Conservation (phyloP, 2,888 invertebrate species). For the Tetranychus truncatus region DNA sequence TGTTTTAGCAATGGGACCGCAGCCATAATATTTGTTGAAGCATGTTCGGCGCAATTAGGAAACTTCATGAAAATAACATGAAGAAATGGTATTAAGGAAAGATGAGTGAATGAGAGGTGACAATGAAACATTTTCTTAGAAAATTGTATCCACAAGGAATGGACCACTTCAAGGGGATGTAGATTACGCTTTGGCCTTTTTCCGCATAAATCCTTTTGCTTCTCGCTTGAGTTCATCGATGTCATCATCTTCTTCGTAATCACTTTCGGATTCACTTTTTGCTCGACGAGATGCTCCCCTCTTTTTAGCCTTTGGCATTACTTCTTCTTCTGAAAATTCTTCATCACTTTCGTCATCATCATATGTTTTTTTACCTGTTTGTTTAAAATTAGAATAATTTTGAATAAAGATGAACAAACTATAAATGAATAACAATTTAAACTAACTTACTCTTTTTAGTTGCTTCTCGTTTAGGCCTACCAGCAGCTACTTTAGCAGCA, state of each 20-base stretch:
- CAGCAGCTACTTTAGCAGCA: not conserved
- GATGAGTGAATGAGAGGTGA: not conserved
- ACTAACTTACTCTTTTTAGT: constrained; percentile 16
- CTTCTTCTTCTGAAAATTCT: constrained; percentile 17
- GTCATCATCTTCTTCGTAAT: constrained; percentile 26
- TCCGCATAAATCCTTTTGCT: constrained; percentile 20
- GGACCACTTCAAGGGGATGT: not conserved
- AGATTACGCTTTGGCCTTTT: constrained; percentile 13
- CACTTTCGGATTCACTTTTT: constrained; percentile 25
- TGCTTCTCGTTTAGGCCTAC: constrained; percentile 19
- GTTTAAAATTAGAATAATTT: not conserved
- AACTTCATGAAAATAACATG: too few relatives aligned
- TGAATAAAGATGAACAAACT: not conserved
- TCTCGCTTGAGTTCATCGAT: constrained; percentile 24
- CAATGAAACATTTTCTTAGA: not conserved
- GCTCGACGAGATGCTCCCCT: constrained; percentile 13
- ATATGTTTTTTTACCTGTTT: constrained; percentile 15
- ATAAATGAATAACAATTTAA: not conserved
- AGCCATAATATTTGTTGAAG: not conserved
- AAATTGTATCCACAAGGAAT: not conserved
- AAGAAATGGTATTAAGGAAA: not conserved
- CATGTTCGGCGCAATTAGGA: too few relatives aligned
- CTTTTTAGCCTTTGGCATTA: constrained; percentile 14
- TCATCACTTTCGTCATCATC: constrained; percentile 18
- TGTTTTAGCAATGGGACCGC: not conserved